Base-by-base conservation (phyloP, 2,113 vertebrate genomes). In the Cinclus cinclus region DNA sequence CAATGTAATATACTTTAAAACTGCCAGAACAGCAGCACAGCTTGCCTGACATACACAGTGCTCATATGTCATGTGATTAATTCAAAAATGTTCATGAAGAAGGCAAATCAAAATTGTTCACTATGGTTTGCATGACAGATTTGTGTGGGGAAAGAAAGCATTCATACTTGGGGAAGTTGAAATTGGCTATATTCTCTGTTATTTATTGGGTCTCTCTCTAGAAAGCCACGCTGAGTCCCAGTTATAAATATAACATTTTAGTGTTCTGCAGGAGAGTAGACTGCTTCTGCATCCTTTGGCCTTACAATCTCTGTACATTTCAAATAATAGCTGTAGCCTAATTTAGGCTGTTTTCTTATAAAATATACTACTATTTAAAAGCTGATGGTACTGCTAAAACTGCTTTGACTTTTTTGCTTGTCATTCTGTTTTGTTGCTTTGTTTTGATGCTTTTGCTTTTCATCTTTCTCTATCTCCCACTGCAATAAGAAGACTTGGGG, bases 381-480 rank as follows among this genome's bases (percentile, higher is more conserved):
- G 63, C 53, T 75, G 39, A 89, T 47, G 17, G 17, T 70, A 50
- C 52, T 60, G 53, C 68, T 71, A 53, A 87, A 86, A 83, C 35
- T 83, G 33, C 55, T 83, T 69, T 68, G 67, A 56, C 76, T 63
- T 44, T 92, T 92, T 83, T 87, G 18, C 39, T 68, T 81, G 67
- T 83, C 63, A 49, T 73, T 82, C 68, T 91, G 18, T 64, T 85
- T 60, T 70, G n/a, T 80, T 93, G 46, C 62, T 90, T 83, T 83
- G 24, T 94, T 89, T 92, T 78, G 81, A 59, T 78, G 64, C 39
- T 87, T 81, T 94, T 89, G n/a, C 56, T 89, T 90, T 94, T 92
- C 41, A 74, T 86, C 73, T 90, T 92, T 79, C 52, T 83, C n/a
- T 74, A 7, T 86, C 67, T 92, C 53, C 21, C 28, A n/a, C 49